Conservation (phyloP, 2,113 vertebrate species). For the Promerops cafer region DNA sequence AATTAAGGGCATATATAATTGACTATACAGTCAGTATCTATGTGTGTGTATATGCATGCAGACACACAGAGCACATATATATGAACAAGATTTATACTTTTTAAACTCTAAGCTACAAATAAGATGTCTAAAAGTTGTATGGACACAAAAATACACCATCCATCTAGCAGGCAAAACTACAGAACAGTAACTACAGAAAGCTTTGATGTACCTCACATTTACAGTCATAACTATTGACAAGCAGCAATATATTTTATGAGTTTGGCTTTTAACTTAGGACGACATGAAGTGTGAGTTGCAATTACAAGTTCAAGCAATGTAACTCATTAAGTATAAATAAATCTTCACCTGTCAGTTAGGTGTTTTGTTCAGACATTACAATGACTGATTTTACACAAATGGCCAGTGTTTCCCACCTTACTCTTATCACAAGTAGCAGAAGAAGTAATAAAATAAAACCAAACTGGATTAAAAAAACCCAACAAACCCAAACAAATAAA, state of each 20-base stretch:
- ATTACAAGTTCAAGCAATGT: not conserved
- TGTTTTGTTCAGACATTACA: not conserved
- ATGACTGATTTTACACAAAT: not conserved
- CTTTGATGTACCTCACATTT: not conserved
- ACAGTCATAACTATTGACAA: not conserved
- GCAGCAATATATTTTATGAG: not conserved
- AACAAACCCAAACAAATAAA: not conserved
- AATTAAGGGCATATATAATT: not conserved
- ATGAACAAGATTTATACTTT: not conserved
- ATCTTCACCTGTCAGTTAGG: not conserved
- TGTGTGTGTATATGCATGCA: fast-evolving
- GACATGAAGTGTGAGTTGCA: not conserved
- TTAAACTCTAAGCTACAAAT: not conserved
- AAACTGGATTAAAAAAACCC: not conserved
- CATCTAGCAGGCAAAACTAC: not conserved
- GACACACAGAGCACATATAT: not conserved
- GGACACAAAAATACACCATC: not conserved
- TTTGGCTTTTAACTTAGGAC: not conserved
- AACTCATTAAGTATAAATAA: not conserved
- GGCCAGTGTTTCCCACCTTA: not conserved
- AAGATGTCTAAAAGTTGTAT: not conserved
- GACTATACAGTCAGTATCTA: not conserved
- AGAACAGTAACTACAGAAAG: not conserved
- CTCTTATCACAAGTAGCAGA: not conserved
- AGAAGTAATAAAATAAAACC: not conserved